Conservation (phyloP, 1,140 invertebrate species). For the Akabosia matsudoensis region DNA sequence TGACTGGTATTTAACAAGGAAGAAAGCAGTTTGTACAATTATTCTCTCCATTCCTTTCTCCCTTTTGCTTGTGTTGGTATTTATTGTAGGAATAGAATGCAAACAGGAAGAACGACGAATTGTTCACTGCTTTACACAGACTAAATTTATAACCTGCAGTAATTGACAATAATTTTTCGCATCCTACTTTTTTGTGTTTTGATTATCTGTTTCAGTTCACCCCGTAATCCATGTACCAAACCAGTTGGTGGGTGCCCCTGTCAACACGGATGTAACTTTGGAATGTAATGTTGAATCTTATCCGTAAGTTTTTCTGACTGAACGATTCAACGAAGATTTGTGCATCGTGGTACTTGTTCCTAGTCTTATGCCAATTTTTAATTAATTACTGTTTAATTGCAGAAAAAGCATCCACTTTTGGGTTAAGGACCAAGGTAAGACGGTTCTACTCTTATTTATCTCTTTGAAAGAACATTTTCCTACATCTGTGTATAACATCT, state of each 20-base stretch:
- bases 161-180: too few species aligned
- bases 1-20: neutral
- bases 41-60: too few species aligned
- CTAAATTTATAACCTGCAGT: too few species aligned
- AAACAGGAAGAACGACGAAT: too few species aligned
- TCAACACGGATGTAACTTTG: slow-evolving; percentile 77
- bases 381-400: neutral
- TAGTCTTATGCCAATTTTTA: neutral
- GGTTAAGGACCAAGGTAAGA: slow-evolving; percentile 42
- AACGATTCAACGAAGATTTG: neutral
- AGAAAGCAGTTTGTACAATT: too few species aligned
- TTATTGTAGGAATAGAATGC: too few species aligned
- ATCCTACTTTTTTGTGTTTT: too few species aligned
- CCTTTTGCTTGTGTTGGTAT: too few species aligned
- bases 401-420: slow-evolving; percentile 42
- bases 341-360: neutral
- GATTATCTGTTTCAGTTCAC: slow-evolving; percentile 70
- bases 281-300: slow-evolving; percentile 87
- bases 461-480: neutral
- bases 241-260: slow-evolving; percentile 80
- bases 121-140: too few species aligned
- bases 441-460: too few species aligned
- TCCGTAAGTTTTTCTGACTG: slow-evolving; percentile 53
- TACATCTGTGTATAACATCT: too few species aligned
- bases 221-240: slow-evolving; percentile 83